Conservation (phyloP, 53 echinoderm and acorn worm genomes). For the Stichopus horrens region DNA sequence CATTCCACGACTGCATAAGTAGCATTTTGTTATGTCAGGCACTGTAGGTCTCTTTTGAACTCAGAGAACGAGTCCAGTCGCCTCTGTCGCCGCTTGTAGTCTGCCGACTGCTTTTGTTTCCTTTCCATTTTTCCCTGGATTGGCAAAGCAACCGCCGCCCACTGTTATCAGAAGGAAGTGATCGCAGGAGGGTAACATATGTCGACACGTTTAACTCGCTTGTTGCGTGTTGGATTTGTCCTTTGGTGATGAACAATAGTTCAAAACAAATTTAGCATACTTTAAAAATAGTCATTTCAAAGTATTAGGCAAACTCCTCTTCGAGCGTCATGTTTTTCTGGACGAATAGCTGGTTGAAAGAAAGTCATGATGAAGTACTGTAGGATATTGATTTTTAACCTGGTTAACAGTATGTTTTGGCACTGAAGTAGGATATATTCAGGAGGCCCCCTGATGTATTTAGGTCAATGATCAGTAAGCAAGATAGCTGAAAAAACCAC, state of each 20-base stretch:
- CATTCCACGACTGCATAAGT: too few relatives aligned
- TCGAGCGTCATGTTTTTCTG: too few relatives aligned
- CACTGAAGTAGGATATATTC: too few relatives aligned
- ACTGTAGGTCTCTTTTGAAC: background rate
- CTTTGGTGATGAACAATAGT: background rate
- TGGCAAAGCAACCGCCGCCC: background rate
- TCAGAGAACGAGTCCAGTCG: background rate
- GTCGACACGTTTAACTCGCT: background rate
- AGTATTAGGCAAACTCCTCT: too few relatives aligned
- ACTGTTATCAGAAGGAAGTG: background rate
- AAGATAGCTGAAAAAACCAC: too few relatives aligned
- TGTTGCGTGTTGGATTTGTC: background rate
- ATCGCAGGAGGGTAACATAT: background rate
- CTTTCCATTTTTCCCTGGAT: background rate
- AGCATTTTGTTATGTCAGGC: too few relatives aligned
- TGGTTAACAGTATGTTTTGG: too few relatives aligned
- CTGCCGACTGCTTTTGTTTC: background rate
- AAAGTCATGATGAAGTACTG: too few relatives aligned
- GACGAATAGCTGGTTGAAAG: too few relatives aligned
- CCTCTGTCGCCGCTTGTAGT: background rate
- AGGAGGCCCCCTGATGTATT: too few relatives aligned
- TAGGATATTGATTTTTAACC: too few relatives aligned
- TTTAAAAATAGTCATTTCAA: background rate
- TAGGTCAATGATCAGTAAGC: too few relatives aligned
- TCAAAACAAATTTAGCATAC: background rate